These are phyloP conservation scores for Emydura subglobosa DNA, from an alignment of 2,113 vertebrate genomes.

Conservation along the genomic window DNA sequence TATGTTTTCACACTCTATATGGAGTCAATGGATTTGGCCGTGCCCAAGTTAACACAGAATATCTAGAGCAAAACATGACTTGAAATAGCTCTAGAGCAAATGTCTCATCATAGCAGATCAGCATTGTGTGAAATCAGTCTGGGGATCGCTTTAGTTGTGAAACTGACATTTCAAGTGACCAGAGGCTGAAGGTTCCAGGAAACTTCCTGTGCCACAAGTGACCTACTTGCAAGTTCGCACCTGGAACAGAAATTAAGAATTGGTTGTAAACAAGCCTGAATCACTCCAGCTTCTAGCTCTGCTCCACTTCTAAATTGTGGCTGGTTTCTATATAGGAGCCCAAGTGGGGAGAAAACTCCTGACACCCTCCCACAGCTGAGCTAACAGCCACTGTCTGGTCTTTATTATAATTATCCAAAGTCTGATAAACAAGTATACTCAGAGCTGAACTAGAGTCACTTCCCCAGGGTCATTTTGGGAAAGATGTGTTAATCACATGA, in stretches of 20 bases:
- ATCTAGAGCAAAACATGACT: slow-evolving; percentile 21
- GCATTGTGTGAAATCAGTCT: not conserved
- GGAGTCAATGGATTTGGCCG: not conserved
- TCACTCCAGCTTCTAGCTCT: not conserved
- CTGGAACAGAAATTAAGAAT: slow-evolving; percentile 66
- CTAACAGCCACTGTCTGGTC: not conserved
- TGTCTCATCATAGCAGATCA: not conserved
- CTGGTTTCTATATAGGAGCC: not conserved
- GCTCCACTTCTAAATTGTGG: not conserved
- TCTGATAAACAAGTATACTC: not conserved
- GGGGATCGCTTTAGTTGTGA: not conserved
- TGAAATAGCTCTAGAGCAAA: not conserved
- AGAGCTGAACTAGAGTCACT: not conserved
- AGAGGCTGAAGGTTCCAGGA: slow-evolving; percentile 1
- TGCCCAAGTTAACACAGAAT: not conserved
- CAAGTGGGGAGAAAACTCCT: not conserved
- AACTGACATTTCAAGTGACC: not conserved
- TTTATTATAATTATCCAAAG: not conserved
- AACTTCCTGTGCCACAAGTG: not conserved
- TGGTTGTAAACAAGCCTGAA: not conserved
- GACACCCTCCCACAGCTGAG: not conserved
- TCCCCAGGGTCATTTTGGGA: not conserved
- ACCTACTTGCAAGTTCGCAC: not conserved
- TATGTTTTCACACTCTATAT: not conserved
- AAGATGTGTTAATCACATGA: not conserved